A percentile compares a stretch with the other conserved stretches of the same genome.
These are phyloP conservation scores for Philopotamus ludificatus DNA, from an alignment of 1,140 invertebrate species.

Conservation along the genomic window DNA sequence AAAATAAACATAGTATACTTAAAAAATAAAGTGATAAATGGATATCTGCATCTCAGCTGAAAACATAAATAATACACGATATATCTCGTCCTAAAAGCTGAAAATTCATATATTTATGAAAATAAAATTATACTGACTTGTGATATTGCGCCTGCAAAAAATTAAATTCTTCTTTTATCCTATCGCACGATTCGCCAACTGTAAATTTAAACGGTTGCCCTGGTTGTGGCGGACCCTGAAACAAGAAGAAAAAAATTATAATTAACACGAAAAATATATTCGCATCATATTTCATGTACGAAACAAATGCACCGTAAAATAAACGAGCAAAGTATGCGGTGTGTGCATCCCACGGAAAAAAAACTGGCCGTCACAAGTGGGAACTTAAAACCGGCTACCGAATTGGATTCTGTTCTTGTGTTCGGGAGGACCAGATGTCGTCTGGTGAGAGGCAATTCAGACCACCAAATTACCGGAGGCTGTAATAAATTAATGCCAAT, in stretches of 20 bases:
- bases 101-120: neutral
- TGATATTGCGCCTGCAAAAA: slow-evolving; percentile 98
- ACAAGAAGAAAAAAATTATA: slow-evolving; percentile 18
- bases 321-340: slow-evolving; percentile 8
- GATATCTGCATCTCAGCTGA: neutral
- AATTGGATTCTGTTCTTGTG: slow-evolving; percentile 13
- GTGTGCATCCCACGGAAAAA: neutral
- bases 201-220: slow-evolving; percentile 91
- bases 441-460: slow-evolving; percentile 4
- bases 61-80: neutral
- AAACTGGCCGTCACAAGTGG: slow-evolving; percentile 8
- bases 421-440: slow-evolving; percentile 22
- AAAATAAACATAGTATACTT: neutral
- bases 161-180: slow-evolving; percentile 98
- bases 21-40: too few relatives aligned
- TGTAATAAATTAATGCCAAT: slow-evolving; percentile 18
- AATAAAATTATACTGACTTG: slow-evolving; percentile 73
- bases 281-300: neutral
- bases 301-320: neutral
- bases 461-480: slow-evolving; percentile 16
- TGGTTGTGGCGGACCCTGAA: slow-evolving; percentile 78
- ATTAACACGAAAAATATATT: too few relatives aligned
- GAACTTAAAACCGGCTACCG: slow-evolving; percentile 19
- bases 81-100: too few relatives aligned
- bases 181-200: slow-evolving; percentile 86